Evolutionary conservation across 2,113 vertebrate species (phyloP).

Genomic region (Donacobius atricapilla): DNA sequence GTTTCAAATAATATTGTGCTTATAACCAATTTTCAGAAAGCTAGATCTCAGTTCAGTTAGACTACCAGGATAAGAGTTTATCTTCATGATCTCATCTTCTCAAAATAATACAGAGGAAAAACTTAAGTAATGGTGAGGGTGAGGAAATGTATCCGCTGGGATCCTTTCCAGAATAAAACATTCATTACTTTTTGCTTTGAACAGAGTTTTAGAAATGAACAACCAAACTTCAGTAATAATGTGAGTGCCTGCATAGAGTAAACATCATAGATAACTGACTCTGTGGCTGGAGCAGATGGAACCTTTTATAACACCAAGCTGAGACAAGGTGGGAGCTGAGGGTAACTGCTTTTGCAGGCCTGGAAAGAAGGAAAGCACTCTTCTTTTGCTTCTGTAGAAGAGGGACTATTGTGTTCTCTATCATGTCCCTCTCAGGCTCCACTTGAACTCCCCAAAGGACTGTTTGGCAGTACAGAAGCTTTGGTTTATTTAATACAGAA

Average conservation of each 20-base stretch:
- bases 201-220: not conserved
- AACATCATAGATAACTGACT: not conserved
- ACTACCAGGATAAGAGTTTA: not conserved
- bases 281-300: not conserved
- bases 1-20: not conserved
- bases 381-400: not conserved
- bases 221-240: not conserved
- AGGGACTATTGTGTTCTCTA: not conserved
- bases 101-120: not conserved
- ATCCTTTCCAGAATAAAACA: not conserved
- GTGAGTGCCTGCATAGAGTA: not conserved
- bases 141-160: not conserved
- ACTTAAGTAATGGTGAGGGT: not conserved
- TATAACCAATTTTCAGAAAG: not conserved
- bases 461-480: not conserved
- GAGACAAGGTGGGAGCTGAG: not conserved
- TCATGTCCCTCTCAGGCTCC: slow-evolving; percentile 1
- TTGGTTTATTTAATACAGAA: slow-evolving; percentile 48
- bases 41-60: not conserved
- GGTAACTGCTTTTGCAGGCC: not conserved
- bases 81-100: not conserved
- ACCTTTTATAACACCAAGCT: not conserved
- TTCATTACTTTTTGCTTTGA: not conserved
- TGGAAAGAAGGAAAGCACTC: not conserved
- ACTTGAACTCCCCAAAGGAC: slow-evolving; percentile 19